Percentiles rank a stretch among this genome's conserved stretches.
Conservation (phyloP, 2,797 vertebrate species). For the Xenopus petersii region DNA sequence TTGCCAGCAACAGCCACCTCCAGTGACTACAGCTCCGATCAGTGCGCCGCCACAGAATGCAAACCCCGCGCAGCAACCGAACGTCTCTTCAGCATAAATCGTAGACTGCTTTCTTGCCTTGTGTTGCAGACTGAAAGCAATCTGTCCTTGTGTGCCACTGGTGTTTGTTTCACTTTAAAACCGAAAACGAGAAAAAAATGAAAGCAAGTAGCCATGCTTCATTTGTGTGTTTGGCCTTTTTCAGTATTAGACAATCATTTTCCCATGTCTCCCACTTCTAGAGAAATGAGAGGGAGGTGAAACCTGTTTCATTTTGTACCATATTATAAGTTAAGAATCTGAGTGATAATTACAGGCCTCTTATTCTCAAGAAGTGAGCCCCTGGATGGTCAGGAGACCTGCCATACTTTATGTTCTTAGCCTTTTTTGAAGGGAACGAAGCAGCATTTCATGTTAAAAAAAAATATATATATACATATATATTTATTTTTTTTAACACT, state of each 20-base stretch:
- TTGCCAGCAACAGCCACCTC: slow-evolving; percentile 62
- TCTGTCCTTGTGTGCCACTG: slow-evolving; percentile 82
- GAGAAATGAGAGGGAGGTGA: slow-evolving; percentile 17
- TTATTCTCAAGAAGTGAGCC: not conserved
- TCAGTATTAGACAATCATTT: slow-evolving; percentile 81
- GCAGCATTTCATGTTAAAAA: slow-evolving; percentile 40
- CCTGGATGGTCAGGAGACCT: not conserved
- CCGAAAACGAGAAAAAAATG: slow-evolving; percentile 39
- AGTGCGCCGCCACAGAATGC: slow-evolving; percentile 66
- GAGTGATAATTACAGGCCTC: not conserved
- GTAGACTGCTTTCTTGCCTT: slow-evolving; percentile 55
- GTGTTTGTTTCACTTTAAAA: slow-evolving; percentile 64
- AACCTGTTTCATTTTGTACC: slow-evolving; percentile 30
- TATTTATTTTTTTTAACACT: too few species aligned
- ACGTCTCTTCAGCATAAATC: slow-evolving; percentile 86
- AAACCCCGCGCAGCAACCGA: slow-evolving; percentile 79
- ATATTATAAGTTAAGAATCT: slow-evolving; percentile 1
- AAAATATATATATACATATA: not conserved
- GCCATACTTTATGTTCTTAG: not conserved
- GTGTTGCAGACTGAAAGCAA: slow-evolving; percentile 59
- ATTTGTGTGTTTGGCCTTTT: slow-evolving; percentile 73
- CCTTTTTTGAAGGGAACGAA: slow-evolving; percentile 7
- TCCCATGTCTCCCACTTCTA: slow-evolving; percentile 60
- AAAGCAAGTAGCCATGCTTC: slow-evolving; percentile 75
- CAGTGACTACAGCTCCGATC: slow-evolving; percentile 59